Evolutionary conservation across 2,113 vertebrate genomes (phyloP).

Genomic region (Microcebus murinus): DNA sequence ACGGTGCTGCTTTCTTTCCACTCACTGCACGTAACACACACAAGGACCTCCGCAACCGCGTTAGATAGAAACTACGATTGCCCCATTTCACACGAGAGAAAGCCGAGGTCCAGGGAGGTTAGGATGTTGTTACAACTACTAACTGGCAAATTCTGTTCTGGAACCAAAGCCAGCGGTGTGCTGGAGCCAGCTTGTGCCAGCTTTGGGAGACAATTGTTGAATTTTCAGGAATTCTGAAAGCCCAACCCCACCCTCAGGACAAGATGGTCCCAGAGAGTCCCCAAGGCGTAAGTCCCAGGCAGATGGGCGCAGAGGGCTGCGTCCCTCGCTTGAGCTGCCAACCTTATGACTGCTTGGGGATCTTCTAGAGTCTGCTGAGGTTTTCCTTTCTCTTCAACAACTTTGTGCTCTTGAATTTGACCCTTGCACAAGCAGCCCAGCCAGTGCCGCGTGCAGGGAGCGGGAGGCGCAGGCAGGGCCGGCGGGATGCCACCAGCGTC

Average conservation of each 20-base stretch:
- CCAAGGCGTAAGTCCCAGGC: neutral
- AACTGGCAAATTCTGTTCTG: neutral
- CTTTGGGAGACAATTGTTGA: neutral
- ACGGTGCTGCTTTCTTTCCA: neutral
- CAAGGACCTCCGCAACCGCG: neutral
- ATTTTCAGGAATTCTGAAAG: constrained; percentile 27
- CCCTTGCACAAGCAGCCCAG: neutral
- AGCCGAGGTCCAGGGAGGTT: neutral
- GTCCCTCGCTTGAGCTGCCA: neutral
- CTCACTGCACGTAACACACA: neutral
- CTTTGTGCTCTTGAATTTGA: neutral
- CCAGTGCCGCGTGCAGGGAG: rapidly evolving
- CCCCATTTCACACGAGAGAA: neutral
- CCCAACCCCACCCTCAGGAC: neutral
- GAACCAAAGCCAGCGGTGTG: neutral
- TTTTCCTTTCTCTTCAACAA: neutral
- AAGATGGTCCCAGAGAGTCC: neutral
- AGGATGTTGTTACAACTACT: neutral
- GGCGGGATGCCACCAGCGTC: rapidly evolving
- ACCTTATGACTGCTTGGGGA: neutral
- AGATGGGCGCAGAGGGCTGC: neutral
- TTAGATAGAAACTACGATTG: neutral
- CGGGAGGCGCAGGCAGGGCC: neutral
- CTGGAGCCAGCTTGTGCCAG: too few relatives aligned
- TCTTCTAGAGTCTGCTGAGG: neutral